These are phyloP conservation scores for Archaeoteleia sp. DNA, from an alignment of 2,888 invertebrate species.

Conservation along the genomic window DNA sequence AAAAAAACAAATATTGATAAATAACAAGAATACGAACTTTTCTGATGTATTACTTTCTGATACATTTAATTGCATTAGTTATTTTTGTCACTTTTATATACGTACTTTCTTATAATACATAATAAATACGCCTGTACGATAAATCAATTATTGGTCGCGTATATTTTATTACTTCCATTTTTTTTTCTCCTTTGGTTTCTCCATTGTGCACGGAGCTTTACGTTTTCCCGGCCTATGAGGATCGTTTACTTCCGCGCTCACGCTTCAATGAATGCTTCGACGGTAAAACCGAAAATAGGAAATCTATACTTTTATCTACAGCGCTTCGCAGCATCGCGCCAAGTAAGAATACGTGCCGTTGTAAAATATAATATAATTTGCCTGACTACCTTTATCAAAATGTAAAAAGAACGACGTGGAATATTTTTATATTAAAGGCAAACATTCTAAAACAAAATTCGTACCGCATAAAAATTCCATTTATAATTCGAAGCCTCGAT, in stretches of 20 bases:
- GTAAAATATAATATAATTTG: constrained; percentile 33
- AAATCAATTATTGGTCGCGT: constrained; percentile 17
- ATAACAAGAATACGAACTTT: no score
- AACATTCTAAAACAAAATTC: neutral
- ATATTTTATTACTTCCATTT: constrained; percentile 12
- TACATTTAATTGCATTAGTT: no score
- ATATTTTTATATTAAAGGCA: neutral
- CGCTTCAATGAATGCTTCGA: constrained; percentile 40
- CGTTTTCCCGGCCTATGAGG: constrained; percentile 25
- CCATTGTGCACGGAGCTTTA: constrained; percentile 26
- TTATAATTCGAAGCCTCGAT: no score
- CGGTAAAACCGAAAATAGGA: constrained; percentile 47
- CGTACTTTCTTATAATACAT: no score
- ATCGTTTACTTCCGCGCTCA: constrained; percentile 46
- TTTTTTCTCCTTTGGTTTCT: constrained; percentile 8
- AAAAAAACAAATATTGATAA: no score
- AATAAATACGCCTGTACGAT: no score
- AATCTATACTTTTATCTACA: constrained; percentile 50
- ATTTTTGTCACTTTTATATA: no score
- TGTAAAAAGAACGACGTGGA: constrained; percentile 2
- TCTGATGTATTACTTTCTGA: no score
- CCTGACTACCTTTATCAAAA: constrained; percentile 13
- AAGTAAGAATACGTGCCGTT: constrained; percentile 19
- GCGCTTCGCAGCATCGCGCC: constrained; percentile 28
- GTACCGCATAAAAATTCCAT: neutral